Evolutionary conservation across 1,140 invertebrate species (phyloP), one percentile per base, ranked within the genome.

Genomic region (Trichonephila inaurata): DNA sequence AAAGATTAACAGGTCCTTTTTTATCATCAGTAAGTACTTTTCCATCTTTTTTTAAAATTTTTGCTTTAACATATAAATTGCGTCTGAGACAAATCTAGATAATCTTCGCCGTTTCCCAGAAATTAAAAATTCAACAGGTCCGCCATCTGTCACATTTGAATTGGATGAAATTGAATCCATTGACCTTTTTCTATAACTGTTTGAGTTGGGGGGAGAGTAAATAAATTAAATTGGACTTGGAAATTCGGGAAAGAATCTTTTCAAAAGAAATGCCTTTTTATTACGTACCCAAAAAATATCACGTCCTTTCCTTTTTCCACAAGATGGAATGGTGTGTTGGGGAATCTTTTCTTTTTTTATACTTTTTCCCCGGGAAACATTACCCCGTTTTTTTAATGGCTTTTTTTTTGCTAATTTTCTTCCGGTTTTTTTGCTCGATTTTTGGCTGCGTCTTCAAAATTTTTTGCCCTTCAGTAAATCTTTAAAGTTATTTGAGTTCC

Each of bases 231-330:
- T 91, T 77, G 1, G 72, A 91, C 28, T 91, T 91, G 7, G 18
- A 16, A n/a, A 91, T 62, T 91, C 89, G 10, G 69, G 69, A 19
- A n/a, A n/a, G 89, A 91, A 61, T 82, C 89, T 82, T 81, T 81
- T n/a, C 44, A 14, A 91, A 28, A 81, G 24, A 19, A 82, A 91
- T 16, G 69, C 33, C 72, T 44, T 88, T 85, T 86, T 72, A 89
- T 82, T 89, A 89, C 16, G 89, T 61, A 40, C 61, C 60, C n/a
- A n/a, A 69, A 91, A 91, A 62, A 91, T 81, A 91, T 83, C 91
- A n/a, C 33, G 6, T 51, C 87, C 62, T 89, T 69, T n/a, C 51
- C 1, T 28, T 69, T 72, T 66, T 62, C n/a, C 62, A 69, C 40
- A 66, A 19, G 18, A 28, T 28, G 12, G 18, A 89, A 69, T 89